Percentiles rank a stretch among this genome's conserved stretches.
Conservation (phyloP, 2,888 invertebrate genomes). For the Stenotaenia linearis region DNA sequence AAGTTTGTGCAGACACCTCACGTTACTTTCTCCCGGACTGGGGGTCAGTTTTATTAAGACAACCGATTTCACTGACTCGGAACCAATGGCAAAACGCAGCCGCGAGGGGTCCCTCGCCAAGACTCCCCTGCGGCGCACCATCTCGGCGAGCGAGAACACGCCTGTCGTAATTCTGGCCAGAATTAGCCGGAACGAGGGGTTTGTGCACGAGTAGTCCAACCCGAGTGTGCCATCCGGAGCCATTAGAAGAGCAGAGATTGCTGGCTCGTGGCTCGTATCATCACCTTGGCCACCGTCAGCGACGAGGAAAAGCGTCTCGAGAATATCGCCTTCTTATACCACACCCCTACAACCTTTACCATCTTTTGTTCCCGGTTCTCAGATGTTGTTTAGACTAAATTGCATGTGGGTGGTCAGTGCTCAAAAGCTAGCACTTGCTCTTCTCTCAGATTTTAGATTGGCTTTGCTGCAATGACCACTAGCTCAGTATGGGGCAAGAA, state of each 20-base stretch:
- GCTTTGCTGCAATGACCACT: not conserved
- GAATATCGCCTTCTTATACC: constrained; percentile 1
- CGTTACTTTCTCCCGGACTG: constrained; percentile 1
- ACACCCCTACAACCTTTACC: constrained; percentile 1
- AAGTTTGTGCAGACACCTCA: constrained; percentile 1
- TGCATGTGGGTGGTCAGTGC: constrained; percentile 6
- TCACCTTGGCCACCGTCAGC: constrained; percentile 24
- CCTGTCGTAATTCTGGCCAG: constrained; percentile 9
- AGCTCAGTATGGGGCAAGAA: not conserved
- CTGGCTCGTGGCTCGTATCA: constrained; percentile 26
- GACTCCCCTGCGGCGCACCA: constrained; percentile 10
- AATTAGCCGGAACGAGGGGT: constrained; percentile 26
- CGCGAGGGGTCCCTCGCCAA: not conserved
- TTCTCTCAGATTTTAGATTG: not conserved
- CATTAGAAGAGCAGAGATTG: constrained; percentile 24
- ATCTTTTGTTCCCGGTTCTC: not conserved
- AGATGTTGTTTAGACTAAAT: constrained; percentile 6
- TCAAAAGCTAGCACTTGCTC: not conserved
- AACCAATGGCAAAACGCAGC: constrained; percentile 2
- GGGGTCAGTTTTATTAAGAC: constrained; percentile 19
- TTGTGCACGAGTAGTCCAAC: constrained; percentile 11
- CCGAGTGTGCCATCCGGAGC: constrained; percentile 19
- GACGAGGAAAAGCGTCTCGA: not conserved
- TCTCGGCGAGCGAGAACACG: constrained; percentile 7
- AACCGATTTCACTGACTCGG: constrained; percentile 3